These are phyloP conservation scores for Cyclopterus lumpus DNA, from an alignment of 2,797 vertebrate species.

Conservation along the genomic window DNA sequence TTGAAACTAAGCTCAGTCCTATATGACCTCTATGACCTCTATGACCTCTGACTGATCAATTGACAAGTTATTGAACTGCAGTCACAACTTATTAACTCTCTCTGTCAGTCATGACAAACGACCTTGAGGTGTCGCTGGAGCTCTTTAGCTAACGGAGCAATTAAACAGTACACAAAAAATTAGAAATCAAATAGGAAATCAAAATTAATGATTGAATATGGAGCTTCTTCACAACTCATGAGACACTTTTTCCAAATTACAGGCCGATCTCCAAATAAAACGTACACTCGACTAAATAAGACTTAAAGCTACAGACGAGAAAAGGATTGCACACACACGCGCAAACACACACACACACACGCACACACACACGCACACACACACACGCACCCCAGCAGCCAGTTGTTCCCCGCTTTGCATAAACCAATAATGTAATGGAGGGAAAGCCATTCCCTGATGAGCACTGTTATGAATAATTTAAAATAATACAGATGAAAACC, in stretches of 20 bases:
- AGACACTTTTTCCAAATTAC: constrained; percentile 6
- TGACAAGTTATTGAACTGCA: constrained; percentile 13
- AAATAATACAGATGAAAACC: constrained; percentile 68
- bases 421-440: constrained; percentile 79
- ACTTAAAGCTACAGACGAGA: constrained; percentile 37
- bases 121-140: neutral
- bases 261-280: neutral
- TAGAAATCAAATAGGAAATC: neutral
- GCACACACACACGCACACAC: constrained; percentile 28
- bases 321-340: constrained; percentile 21
- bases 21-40: neutral
- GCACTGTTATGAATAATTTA: constrained; percentile 74
- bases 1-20: neutral
- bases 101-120: constrained; percentile 21
- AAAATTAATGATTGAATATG: neutral
- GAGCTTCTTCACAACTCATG: neutral
- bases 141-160: neutral
- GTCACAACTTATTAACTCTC: constrained; percentile 12
- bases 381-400: constrained; percentile 43
- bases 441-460: constrained; percentile 70
- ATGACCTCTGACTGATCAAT: constrained; percentile 3
- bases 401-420: constrained; percentile 71
- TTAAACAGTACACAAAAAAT: neutral
- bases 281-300: constrained; percentile 9
- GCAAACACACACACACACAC: constrained; percentile 8